Evolutionary conservation across 2,888 invertebrate genomes (phyloP), one percentile per base, ranked within the genome.

Genomic region (Drosophila atripex): DNA sequence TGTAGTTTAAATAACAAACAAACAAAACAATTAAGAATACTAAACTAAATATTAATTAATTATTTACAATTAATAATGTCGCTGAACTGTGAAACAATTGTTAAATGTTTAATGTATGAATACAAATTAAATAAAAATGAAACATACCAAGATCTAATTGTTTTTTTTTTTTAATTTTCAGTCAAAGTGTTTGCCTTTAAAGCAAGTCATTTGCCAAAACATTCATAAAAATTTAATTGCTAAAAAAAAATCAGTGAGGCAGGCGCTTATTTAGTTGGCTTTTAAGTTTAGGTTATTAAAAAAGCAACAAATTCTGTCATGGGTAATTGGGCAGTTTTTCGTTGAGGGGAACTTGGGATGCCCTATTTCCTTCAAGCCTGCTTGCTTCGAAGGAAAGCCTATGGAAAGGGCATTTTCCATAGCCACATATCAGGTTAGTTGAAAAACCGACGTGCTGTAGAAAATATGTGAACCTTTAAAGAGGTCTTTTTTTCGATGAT

Each of bases 71-170:
- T 64, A 52, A 64, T 51, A 56, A 78, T 73, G 71, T 76, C 77
- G 82, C 89, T 80, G 79, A 82, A 80, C 82, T 84, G 83, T 84
- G 83, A 84, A 71, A 73, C 30, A 71, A 80, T 73, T 86, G 83
- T 75, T 84, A 84, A 75, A 86, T 88, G 75, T 77, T 78, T 74
- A 74, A 86, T 80, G 85, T 84, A 77, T 73, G 80, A 68, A 72
- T 71, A 64, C 71, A 63, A 72, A 70, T 32, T 25, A 54, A 71
- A 70, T 61, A 70, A 71, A 69, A 55, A 51, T 43, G 46, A 69
- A 70, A 71, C 50, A 45, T 32, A 49, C 43, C 12, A 43, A 41
- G 18, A 14, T 12, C 14, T 5, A 25, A 16, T 12, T 23, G 3
- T 0, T 23, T 11, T 9, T 38, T 38, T 39, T 39, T 14, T 39